phyloP scores from a whole-genome alignment of 2,888 invertebrate genomes.

The Choreutis nemorana region DNA sequence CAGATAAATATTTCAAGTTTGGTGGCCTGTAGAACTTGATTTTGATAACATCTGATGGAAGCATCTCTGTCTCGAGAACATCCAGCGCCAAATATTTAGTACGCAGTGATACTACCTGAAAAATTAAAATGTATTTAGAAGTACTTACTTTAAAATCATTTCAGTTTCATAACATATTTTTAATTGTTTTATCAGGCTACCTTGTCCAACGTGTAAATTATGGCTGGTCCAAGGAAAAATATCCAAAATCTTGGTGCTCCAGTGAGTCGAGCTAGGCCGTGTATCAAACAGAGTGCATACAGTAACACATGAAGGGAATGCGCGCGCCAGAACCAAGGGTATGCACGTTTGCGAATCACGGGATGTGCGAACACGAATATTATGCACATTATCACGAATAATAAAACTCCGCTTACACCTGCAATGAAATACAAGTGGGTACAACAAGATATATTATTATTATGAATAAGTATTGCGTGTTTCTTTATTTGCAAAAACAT shows the following conservation, averaged over 20 bases:
- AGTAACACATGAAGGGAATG: constrained; percentile 89
- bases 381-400: constrained; percentile 91
- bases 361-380: constrained; percentile 98
- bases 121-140: background rate
- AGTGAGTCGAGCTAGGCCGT: constrained; percentile 90
- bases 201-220: constrained; percentile 90
- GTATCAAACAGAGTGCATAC: constrained; percentile 86
- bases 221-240: constrained; percentile 91
- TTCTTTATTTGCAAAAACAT: too few species aligned
- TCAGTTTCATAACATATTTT: background rate
- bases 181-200: constrained; percentile 35
- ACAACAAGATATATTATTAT: too few species aligned
- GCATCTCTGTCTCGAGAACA: constrained; percentile 90
- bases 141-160: background rate
- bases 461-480: too few species aligned
- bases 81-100: constrained; percentile 93
- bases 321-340: constrained; percentile 95
- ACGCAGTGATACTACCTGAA: constrained; percentile 83
- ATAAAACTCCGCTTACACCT: constrained; percentile 87
- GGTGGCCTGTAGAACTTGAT: constrained; percentile 95
- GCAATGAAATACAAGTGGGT: too few species aligned
- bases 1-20: constrained; percentile 89
- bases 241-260: constrained; percentile 94
- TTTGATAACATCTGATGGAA: constrained; percentile 94
- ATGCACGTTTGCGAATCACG: constrained; percentile 88